Percentiles rank a stretch among this genome's conserved stretches.
Evolutionary conservation across 1,140 invertebrate species (phyloP).

Genomic region (Mactra quadrangularis): DNA sequence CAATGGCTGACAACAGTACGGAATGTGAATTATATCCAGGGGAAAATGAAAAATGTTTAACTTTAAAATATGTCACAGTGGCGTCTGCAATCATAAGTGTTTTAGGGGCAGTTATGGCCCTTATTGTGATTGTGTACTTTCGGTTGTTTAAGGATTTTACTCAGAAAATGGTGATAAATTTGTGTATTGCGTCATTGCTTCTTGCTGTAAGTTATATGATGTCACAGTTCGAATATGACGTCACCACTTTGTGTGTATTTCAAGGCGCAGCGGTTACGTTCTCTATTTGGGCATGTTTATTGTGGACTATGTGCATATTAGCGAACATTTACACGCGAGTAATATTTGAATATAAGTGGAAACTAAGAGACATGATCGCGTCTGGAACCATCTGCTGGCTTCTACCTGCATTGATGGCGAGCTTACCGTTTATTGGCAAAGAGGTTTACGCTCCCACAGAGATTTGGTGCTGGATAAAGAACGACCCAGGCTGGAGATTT

Average conservation of each 20-base stretch:
- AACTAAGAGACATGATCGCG: neutral
- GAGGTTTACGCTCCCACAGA: slow-evolving; percentile 23
- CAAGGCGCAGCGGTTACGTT: slow-evolving; percentile 8
- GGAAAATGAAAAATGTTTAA: slow-evolving; percentile 5
- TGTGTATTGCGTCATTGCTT: neutral
- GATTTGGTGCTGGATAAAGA: slow-evolving; percentile 29
- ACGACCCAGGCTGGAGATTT: slow-evolving; percentile 4
- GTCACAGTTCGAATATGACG: neutral
- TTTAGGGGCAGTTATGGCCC: neutral
- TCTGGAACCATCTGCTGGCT: neutral
- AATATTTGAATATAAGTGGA: neutral
- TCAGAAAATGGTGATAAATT: slow-evolving; percentile 17
- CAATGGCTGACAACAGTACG: no score
- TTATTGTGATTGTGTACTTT: slow-evolving; percentile 6
- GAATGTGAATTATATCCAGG: neutral
- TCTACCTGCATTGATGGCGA: neutral
- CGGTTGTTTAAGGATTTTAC: slow-evolving; percentile 25
- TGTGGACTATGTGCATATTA: slow-evolving; percentile 14
- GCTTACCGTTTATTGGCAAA: slow-evolving; percentile 18
- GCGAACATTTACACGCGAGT: slow-evolving; percentile 1
- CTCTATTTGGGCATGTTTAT: slow-evolving; percentile 7
- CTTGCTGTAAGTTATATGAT: slow-evolving; percentile 5
- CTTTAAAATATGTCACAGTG: slow-evolving; percentile 9
- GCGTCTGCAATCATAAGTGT: neutral
- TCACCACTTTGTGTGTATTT: neutral